These are phyloP conservation scores for Samia ricini DNA, from an alignment of 1,140 invertebrate species.

Conservation along the genomic window DNA sequence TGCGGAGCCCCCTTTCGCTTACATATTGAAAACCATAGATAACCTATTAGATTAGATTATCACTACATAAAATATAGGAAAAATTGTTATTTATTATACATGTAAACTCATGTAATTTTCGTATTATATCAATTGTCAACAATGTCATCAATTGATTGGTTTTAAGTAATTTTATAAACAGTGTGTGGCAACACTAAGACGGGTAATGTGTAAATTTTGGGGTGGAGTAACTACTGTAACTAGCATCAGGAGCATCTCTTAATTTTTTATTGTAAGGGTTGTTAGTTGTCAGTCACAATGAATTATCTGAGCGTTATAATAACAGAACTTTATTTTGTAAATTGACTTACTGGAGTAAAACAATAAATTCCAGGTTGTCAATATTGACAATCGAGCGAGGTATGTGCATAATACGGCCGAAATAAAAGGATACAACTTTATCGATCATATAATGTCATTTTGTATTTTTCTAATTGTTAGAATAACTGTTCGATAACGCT, in stretches of 20 bases:
- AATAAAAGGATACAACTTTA: conserved; percentile 20
- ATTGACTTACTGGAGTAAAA: background rate
- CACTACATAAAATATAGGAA: too few relatives aligned
- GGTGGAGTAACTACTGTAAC: background rate
- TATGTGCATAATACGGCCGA: conserved; percentile 50
- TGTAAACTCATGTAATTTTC: background rate
- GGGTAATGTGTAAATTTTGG: background rate
- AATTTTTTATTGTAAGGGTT: background rate
- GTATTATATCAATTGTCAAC: background rate
- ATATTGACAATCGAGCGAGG: conserved; percentile 55
- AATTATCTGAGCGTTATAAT: background rate
- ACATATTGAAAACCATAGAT: too few relatives aligned
- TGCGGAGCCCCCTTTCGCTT: too few relatives aligned
- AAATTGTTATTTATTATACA: too few relatives aligned
- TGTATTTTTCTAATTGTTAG: conserved; percentile 29
- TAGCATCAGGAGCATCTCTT: background rate
- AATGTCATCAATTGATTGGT: background rate
- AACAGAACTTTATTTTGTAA: background rate
- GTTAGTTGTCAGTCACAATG: background rate
- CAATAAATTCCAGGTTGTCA: conserved; percentile 7
- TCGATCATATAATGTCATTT: conserved; percentile 9
- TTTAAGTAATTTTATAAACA: background rate
- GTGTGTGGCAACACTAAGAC: background rate
- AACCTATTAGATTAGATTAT: too few relatives aligned
- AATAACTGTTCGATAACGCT: conserved; percentile 54